Conservation (phyloP, 2,113 vertebrate species). For the Alosa alosa region DNA sequence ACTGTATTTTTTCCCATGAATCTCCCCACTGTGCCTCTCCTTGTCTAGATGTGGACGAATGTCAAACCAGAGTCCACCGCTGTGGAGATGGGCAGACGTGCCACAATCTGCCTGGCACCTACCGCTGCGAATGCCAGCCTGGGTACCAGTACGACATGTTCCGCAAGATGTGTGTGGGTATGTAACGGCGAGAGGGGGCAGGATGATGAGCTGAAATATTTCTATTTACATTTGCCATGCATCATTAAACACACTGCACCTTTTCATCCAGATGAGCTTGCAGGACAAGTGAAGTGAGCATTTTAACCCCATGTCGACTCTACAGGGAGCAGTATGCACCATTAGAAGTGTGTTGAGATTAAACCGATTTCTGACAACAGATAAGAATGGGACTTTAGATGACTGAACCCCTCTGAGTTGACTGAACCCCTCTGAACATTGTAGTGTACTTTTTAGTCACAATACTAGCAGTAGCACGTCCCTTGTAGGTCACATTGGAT, state of each 20-base stretch:
- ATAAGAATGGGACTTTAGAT: too few species aligned
- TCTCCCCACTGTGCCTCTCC: neutral
- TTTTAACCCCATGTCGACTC: neutral
- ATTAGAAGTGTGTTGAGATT: too few species aligned
- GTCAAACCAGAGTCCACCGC: constrained; percentile 71
- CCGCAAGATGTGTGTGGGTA: constrained; percentile 84
- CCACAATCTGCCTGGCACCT: constrained; percentile 84
- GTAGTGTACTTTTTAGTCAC: too few species aligned
- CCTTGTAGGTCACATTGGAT: too few species aligned
- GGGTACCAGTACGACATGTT: constrained; percentile 86
- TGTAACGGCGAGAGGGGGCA: constrained; percentile 33
- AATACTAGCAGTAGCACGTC: too few species aligned
- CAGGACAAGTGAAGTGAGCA: neutral
- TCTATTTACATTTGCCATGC: neutral
- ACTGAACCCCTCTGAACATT: too few species aligned
- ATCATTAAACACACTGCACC: neutral
- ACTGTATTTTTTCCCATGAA: neutral
- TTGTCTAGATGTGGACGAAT: constrained; percentile 85
- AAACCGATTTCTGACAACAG: too few species aligned
- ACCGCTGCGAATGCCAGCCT: constrained; percentile 86
- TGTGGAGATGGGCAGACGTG: constrained; percentile 85
- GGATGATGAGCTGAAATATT: neutral
- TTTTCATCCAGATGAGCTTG: too few species aligned
- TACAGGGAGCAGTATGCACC: neutral
- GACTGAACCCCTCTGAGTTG: too few species aligned